Evolutionary conservation across 2,888 invertebrate species (phyloP).

Genomic region (Metacarcinus magister): DNA sequence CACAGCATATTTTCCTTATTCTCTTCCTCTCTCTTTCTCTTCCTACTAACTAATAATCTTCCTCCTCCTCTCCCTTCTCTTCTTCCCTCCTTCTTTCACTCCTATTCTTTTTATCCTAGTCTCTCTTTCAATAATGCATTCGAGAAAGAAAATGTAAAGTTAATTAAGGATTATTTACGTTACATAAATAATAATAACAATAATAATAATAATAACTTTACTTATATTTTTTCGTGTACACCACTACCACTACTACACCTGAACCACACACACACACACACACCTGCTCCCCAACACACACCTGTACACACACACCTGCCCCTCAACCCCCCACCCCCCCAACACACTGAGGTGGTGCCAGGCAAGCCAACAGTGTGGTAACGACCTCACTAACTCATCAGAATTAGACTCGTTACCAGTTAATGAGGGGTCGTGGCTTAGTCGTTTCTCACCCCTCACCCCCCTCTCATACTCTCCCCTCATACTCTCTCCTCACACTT

Average conservation of each 20-base stretch:
- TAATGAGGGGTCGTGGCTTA: background rate
- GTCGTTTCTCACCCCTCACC: background rate
- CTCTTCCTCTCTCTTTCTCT: background rate
- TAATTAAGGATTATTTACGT: background rate
- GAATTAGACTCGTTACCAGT: constrained; percentile 11
- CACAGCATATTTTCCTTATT: too few relatives aligned
- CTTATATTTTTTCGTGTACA: background rate
- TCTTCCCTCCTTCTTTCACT: background rate
- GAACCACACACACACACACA: background rate
- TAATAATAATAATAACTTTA: background rate
- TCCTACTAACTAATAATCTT: background rate
- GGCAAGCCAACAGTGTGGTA: background rate
- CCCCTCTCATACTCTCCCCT: background rate
- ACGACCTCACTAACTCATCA: background rate
- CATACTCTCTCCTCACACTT: background rate
- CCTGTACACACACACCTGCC: background rate
- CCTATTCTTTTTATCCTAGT: too few relatives aligned
- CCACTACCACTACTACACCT: too few relatives aligned
- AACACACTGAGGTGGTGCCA: background rate
- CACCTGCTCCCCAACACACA: background rate
- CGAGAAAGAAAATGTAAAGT: background rate
- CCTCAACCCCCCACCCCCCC: background rate
- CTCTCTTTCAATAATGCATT: background rate
- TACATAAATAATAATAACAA: background rate
- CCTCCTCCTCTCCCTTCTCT: too few relatives aligned